Base-by-base conservation (phyloP, 2,888 invertebrate genomes). In the Adineta ricciae region DNA sequence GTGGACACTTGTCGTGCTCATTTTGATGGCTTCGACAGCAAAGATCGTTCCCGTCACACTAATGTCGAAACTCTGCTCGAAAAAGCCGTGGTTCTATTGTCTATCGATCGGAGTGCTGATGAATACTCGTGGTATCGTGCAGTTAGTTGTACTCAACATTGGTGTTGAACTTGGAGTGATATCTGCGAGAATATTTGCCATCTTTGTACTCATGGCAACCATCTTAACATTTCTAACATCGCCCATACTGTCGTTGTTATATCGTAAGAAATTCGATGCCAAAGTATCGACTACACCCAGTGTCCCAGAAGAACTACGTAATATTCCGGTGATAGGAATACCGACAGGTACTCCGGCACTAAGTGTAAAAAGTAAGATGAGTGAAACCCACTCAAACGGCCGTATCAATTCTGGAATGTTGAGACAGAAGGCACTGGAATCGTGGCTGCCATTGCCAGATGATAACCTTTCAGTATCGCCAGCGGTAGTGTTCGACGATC, bases 51-150 rank as follows among this genome's bases (percentile, higher is more conserved):
- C 73, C n/a, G 73, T 73, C 1, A 38, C 73, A 41, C 73, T 73
- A 11, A 24, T 21, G 11, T 38, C 73, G 21, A 73, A 73, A 41
- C 11, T 41, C 4, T 36, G 36, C 9, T 38, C 73, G 14, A 36
- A 8, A 38, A 36, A 24, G n/a, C 24, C 73, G 8, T 73, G 73
- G 73, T 24, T 24, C 4, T 73, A 73, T 41, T 73, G 73, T 41
- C 24, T 41, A 24, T 73, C 73, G 11, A 73, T 73, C 8, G 73
- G 73, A 2, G 41, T 73, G 38, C 73, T 73, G 14, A 73, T 73
- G 73, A 73, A 73, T 73, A 73, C 73, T 38, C 73, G 73, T 19
- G 73, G 73, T 73, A 73, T 73, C 24, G 73, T 73, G 38, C 73
- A 73, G 38, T 41, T 73, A 21, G 73, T 73, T 41, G 73, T 73